These are phyloP conservation scores for Dolichoris vasculosae DNA, from an alignment of 1,140 invertebrate genomes.

Conservation along the genomic window DNA sequence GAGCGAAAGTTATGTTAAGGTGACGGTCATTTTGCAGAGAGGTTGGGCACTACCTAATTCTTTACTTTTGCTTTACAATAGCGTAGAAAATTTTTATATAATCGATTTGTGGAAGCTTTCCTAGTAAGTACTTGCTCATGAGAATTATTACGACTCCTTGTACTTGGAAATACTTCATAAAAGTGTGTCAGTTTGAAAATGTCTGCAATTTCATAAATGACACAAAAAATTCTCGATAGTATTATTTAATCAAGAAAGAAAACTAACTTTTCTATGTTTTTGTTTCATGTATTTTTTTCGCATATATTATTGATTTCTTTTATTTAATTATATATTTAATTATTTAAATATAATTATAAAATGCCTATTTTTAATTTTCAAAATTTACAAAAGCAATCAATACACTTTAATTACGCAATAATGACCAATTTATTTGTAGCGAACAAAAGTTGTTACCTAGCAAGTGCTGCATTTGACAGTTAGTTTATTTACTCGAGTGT, in stretches of 20 bases:
- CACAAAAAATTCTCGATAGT: not conserved
- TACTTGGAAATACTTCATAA: slow-evolving; percentile 11
- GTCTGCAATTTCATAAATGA: not conserved
- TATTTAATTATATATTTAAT: too few relatives aligned
- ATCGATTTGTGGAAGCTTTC: slow-evolving; percentile 29
- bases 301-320: too few relatives aligned
- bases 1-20: not conserved
- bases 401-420: too few relatives aligned
- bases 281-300: too few relatives aligned
- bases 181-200: not conserved
- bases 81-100: slow-evolving; percentile 34
- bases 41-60: not conserved
- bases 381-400: too few relatives aligned
- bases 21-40: not conserved
- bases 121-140: not conserved
- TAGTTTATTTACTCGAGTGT: too few relatives aligned
- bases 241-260: not conserved
- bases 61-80: not conserved
- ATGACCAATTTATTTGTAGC: too few relatives aligned
- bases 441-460: too few relatives aligned
- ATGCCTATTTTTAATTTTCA: too few relatives aligned
- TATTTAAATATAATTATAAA: too few relatives aligned
- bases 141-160: slow-evolving; percentile 13
- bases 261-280: not conserved
- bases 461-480: too few relatives aligned